These are phyloP conservation scores for Ibidorhyncha struthersii DNA, from an alignment of 2,113 vertebrate species.

Conservation along the genomic window DNA sequence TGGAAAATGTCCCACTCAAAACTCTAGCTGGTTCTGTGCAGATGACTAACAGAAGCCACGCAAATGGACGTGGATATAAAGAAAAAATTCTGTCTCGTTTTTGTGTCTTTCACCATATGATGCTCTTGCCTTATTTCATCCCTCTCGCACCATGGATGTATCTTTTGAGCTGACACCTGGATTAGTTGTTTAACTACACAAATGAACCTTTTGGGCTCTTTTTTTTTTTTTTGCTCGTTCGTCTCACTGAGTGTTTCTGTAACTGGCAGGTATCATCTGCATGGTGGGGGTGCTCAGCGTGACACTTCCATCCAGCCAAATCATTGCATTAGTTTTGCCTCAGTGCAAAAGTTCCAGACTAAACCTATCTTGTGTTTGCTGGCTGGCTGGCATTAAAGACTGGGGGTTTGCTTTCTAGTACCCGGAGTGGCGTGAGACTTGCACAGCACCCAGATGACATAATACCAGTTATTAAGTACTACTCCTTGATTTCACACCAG, in stretches of 20 bases:
- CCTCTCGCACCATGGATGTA: not conserved
- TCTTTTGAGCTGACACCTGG: not conserved
- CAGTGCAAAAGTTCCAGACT: not conserved
- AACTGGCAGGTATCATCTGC: not conserved
- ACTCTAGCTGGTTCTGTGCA: not conserved
- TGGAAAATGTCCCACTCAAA: not conserved
- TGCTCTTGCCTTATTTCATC: not conserved
- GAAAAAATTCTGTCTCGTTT: not conserved
- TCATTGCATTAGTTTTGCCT: not conserved
- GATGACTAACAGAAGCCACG: not conserved
- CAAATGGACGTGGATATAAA: not conserved
- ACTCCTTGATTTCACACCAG: not conserved
- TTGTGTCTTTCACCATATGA: not conserved
- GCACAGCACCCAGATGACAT: not conserved
- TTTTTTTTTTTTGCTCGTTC: not conserved
- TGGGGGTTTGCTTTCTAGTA: not conserved
- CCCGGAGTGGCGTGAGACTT: not conserved
- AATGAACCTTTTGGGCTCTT: not conserved
- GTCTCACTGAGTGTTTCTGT: not conserved
- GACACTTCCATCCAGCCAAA: not conserved
- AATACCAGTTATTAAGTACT: not conserved
- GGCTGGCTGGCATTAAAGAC: not conserved
- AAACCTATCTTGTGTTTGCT: not conserved
- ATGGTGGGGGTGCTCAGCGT: not conserved
- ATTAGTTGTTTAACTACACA: not conserved